Evolutionary conservation across 2,888 invertebrate species (phyloP).

Genomic region (Ochropleura plecta): DNA sequence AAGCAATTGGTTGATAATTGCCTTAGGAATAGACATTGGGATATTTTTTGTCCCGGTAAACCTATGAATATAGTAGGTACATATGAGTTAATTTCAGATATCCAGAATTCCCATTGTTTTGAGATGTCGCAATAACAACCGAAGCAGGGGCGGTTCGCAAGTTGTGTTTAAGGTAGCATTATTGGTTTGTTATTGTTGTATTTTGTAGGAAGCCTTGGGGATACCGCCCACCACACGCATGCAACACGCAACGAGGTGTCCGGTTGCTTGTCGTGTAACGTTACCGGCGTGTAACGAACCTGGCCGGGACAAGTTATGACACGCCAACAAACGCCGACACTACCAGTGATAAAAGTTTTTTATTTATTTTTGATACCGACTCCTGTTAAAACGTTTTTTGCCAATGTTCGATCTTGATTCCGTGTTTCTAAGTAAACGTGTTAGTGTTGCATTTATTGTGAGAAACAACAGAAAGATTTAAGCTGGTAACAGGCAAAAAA

Average conservation of each 20-base stretch:
- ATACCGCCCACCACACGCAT: constrained; percentile 75
- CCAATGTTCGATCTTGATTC: constrained; percentile 47
- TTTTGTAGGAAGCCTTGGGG: constrained; percentile 60
- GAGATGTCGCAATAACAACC: background rate
- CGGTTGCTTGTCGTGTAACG: constrained; percentile 82
- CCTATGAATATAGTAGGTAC: background rate
- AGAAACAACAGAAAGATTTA: background rate
- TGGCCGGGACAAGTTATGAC: constrained; percentile 85
- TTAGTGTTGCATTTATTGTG: constrained; percentile 7
- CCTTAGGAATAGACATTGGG: too few relatives aligned
- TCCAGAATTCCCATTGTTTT: background rate
- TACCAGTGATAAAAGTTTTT: constrained; percentile 74
- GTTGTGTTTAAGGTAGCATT: constrained; percentile 65
- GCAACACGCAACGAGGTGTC: constrained; percentile 84
- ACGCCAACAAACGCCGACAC: constrained; percentile 84
- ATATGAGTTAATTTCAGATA: background rate
- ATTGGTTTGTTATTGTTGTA: constrained; percentile 67
- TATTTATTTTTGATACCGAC: constrained; percentile 77
- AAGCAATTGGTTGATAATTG: background rate
- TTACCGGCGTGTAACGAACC: constrained; percentile 81
- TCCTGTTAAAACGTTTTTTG: constrained; percentile 55
- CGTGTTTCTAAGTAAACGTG: constrained; percentile 31
- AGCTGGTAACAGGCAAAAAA: background rate
- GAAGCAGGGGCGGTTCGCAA: background rate
- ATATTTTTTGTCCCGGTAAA: background rate